A percentile compares a stretch with the other conserved stretches of the same genome.
Evolutionary conservation across 2,797 vertebrate species (phyloP).

Genomic region (Acanthopagrus latus): DNA sequence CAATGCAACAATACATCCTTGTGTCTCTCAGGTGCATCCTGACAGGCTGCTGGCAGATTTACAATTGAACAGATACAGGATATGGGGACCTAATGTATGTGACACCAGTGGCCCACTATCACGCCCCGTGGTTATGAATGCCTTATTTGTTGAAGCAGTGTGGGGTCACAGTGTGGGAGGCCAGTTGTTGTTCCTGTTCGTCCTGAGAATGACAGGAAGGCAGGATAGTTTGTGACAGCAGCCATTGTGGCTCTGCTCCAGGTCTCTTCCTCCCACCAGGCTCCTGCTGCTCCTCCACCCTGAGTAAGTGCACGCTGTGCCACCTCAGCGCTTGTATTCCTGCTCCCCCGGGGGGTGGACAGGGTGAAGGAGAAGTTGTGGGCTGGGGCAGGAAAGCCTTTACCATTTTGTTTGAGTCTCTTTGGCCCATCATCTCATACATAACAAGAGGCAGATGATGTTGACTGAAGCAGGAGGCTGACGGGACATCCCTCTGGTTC

Average conservation of each 20-base stretch:
- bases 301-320: slow-evolving; percentile 34
- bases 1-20: slow-evolving; percentile 39
- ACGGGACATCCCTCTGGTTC: slow-evolving; percentile 20
- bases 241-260: slow-evolving; percentile 80
- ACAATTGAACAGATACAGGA: slow-evolving; percentile 70
- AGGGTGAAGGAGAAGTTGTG: slow-evolving; percentile 19
- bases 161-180: slow-evolving; percentile 77
- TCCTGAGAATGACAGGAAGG: slow-evolving; percentile 77
- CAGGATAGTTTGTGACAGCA: slow-evolving; percentile 79
- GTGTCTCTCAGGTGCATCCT: slow-evolving; percentile 68
- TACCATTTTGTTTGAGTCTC: slow-evolving; percentile 39
- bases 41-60: slow-evolving; percentile 62
- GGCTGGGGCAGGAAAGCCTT: slow-evolving; percentile 15
- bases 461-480: slow-evolving; percentile 41
- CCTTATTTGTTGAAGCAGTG: slow-evolving; percentile 74
- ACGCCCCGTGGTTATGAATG: slow-evolving; percentile 64
- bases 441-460: slow-evolving; percentile 39
- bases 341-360: slow-evolving; percentile 45
- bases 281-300: slow-evolving; percentile 65
- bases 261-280: slow-evolving; percentile 76
- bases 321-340: slow-evolving; percentile 68
- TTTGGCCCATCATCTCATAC: slow-evolving; percentile 24
- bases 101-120: slow-evolving; percentile 58
- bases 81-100: slow-evolving; percentile 55
- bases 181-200: slow-evolving; percentile 78